Evolutionary conservation across 2,797 vertebrate species (phyloP).

Genomic region (Nothura maculosa): DNA sequence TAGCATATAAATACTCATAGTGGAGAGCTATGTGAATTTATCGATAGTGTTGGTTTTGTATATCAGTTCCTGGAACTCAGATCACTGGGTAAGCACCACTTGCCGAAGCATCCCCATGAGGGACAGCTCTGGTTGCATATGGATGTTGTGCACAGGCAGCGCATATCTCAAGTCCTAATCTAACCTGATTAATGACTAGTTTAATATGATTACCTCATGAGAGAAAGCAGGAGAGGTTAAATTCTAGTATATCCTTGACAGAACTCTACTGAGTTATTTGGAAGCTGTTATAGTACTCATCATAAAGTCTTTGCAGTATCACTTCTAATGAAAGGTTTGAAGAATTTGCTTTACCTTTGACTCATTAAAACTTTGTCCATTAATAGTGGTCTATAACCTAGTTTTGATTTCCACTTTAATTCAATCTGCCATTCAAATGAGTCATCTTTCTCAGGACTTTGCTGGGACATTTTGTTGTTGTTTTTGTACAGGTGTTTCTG

Average conservation of each 20-base stretch:
- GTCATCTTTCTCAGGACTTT: neutral
- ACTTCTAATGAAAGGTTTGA: neutral
- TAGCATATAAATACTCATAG: neutral
- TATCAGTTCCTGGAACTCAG: neutral
- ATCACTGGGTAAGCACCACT: neutral
- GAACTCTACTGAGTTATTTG: neutral
- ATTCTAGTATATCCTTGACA: neutral
- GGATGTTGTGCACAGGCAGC: fast-evolving
- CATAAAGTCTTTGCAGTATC: too few species aligned
- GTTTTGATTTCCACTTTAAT: neutral
- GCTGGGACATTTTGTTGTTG: neutral
- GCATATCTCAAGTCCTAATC: neutral
- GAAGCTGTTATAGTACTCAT: neutral
- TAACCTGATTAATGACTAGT: neutral
- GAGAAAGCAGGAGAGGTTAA: neutral
- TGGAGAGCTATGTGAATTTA: fast-evolving
- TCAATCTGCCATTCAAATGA: neutral
- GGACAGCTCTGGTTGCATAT: neutral
- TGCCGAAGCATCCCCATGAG: fast-evolving
- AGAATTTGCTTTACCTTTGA: neutral
- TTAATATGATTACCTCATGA: neutral
- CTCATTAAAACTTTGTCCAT: neutral
- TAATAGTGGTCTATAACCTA: neutral
- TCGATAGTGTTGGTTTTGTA: fast-evolving
- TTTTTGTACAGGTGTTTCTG: neutral